Evolutionary conservation across 1,140 invertebrate genomes (phyloP).

Genomic region (Zaprionus camerounensis): DNA sequence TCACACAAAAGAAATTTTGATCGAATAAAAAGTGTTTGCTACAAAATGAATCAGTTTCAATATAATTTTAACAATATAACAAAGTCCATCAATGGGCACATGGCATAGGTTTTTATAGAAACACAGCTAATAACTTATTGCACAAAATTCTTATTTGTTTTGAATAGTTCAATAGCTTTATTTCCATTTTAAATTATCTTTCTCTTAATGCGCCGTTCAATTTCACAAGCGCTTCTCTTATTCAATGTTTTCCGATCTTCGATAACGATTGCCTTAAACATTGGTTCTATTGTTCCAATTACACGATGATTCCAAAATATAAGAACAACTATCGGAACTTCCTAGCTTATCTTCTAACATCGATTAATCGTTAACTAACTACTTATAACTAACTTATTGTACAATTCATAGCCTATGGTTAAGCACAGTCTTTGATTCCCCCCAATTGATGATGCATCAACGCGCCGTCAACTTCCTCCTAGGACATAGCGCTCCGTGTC

Average conservation of each 20-base stretch:
- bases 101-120: background rate
- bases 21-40: conserved; percentile 38
- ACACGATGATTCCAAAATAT: too few relatives aligned
- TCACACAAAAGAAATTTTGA: conserved; percentile 54
- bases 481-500: conserved; percentile 72
- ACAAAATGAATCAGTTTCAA: background rate
- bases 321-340: too few relatives aligned
- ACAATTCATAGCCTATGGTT: conserved; percentile 21
- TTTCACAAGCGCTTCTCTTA: too few relatives aligned
- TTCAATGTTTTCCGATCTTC: too few relatives aligned
- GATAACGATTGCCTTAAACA: too few relatives aligned
- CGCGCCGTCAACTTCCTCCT: conserved; percentile 45
- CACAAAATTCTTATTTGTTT: too few relatives aligned
- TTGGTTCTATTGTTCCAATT: too few relatives aligned
- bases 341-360: too few relatives aligned
- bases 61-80: background rate
- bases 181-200: too few relatives aligned
- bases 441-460: conserved; percentile 14
- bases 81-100: conserved; percentile 10
- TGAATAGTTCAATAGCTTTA: too few relatives aligned
- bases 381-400: background rate
- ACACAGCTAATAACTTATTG: background rate
- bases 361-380: background rate
- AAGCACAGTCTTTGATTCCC: conserved; percentile 59
- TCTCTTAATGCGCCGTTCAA: too few relatives aligned